phyloP scores from a whole-genome alignment of 2,888 invertebrate species.

The Amphipoea oculea region DNA sequence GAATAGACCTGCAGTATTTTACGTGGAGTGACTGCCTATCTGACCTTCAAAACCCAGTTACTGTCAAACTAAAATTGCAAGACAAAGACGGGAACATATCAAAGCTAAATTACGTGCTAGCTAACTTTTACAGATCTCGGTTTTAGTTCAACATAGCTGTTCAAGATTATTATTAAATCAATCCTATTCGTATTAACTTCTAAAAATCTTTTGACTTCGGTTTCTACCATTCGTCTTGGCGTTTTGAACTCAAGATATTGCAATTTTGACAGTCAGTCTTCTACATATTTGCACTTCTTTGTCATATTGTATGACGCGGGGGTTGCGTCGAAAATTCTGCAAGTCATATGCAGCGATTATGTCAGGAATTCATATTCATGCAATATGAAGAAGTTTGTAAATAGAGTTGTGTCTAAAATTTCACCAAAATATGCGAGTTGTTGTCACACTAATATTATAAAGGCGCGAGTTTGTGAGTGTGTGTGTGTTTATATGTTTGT shows the following conservation, averaged over 20 bases:
- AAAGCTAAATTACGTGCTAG: neutral
- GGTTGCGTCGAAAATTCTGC: neutral
- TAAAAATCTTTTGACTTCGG: neutral
- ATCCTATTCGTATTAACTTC: no score
- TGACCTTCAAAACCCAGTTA: neutral
- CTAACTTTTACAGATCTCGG: neutral
- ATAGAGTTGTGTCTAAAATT: neutral
- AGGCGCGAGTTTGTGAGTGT: no score
- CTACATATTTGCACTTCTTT: conserved; percentile 2
- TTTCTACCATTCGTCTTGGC: neutral
- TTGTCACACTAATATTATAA: no score
- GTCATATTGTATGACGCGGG: neutral
- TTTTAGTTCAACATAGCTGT: neutral
- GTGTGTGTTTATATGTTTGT: no score
- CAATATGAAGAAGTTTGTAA: neutral
- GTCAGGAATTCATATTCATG: neutral
- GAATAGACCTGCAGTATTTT: no score
- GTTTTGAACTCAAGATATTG: neutral
- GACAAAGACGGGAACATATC: neutral
- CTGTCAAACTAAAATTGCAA: neutral
- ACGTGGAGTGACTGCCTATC: neutral
- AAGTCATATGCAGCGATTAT: no score
- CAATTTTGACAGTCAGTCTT: neutral
- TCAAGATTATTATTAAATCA: neutral
- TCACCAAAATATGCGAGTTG: no score